Evolutionary conservation across 2,888 invertebrate species (phyloP).

Genomic region (Oscheius myriophilus): DNA sequence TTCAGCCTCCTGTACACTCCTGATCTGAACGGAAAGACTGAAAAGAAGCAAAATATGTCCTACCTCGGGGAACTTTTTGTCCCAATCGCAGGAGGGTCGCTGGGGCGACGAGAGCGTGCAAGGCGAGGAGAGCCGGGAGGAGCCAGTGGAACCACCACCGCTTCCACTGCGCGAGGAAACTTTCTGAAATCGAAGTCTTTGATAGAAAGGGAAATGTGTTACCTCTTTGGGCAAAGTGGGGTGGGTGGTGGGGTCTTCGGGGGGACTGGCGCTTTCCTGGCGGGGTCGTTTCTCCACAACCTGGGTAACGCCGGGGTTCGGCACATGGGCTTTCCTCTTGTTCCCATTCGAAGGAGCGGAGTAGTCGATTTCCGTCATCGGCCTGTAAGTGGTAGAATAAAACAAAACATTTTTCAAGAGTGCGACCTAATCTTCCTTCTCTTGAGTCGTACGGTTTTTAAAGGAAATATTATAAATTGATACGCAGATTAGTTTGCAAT

Average conservation of each 20-base stretch:
- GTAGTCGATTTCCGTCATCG: slow-evolving; percentile 9
- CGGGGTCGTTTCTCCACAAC: slow-evolving; percentile 41
- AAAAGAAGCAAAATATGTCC: background rate
- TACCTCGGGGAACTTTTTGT: slow-evolving; percentile 44
- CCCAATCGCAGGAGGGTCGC: slow-evolving; percentile 59
- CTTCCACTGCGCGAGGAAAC: slow-evolving; percentile 11
- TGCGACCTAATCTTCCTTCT: too few relatives aligned
- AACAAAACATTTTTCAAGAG: too few relatives aligned
- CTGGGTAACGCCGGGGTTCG: background rate
- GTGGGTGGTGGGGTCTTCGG: slow-evolving; percentile 45
- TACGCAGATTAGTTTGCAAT: too few relatives aligned
- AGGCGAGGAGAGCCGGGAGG: slow-evolving; percentile 47
- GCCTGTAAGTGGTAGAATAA: slow-evolving; percentile 7
- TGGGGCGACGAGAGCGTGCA: slow-evolving; percentile 51
- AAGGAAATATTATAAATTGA: too few relatives aligned
- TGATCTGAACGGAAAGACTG: slow-evolving; percentile 29
- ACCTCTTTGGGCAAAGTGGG: slow-evolving; percentile 2
- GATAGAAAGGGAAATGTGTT: background rate
- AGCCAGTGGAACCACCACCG: slow-evolving; percentile 16
- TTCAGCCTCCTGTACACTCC: slow-evolving; percentile 41
- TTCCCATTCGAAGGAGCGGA: background rate
- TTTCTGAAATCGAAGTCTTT: slow-evolving; percentile 16
- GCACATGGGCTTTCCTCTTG: slow-evolving; percentile 47
- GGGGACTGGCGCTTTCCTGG: slow-evolving; percentile 50
- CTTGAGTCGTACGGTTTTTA: too few relatives aligned